A percentile compares a stretch with the other conserved stretches of the same genome.
Evolutionary conservation across 2,888 invertebrate genomes (phyloP).

Genomic region (Tridacna crocea): DNA sequence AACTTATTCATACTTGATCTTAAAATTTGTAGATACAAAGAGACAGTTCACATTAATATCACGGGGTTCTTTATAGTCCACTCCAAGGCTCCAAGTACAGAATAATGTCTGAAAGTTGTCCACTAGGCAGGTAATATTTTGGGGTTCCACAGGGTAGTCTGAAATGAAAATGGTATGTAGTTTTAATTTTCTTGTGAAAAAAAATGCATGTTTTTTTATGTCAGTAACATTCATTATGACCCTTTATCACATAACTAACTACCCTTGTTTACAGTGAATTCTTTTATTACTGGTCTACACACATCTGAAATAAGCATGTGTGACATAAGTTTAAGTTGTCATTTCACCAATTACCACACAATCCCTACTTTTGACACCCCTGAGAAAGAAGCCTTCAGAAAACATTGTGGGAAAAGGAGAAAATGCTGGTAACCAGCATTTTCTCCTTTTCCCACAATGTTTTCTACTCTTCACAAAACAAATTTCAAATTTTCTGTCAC

Average conservation of each 20-base stretch:
- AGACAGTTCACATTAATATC: constrained; percentile 2
- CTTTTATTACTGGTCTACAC: too few relatives aligned
- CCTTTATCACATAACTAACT: not conserved
- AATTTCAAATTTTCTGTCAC: too few relatives aligned
- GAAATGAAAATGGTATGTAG: not conserved
- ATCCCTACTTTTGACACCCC: too few relatives aligned
- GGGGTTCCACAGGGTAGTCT: constrained; percentile 17
- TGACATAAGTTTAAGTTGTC: too few relatives aligned
- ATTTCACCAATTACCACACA: too few relatives aligned
- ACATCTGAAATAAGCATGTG: too few relatives aligned
- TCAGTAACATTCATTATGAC: not conserved
- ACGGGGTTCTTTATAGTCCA: not conserved
- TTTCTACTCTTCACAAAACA: too few relatives aligned
- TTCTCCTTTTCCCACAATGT: too few relatives aligned
- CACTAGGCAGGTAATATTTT: constrained; percentile 7
- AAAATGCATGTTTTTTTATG: not conserved
- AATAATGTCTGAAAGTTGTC: constrained; percentile 29
- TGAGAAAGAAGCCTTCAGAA: too few relatives aligned
- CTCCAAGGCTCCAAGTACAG: constrained; percentile 26
- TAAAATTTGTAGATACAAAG: constrained; percentile 10
- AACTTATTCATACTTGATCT: constrained; percentile 6
- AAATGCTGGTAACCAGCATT: too few relatives aligned
- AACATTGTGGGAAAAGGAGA: too few relatives aligned
- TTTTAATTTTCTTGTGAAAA: not conserved
- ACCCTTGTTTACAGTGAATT: too few relatives aligned